Conservation (phyloP, 1,140 invertebrate genomes). For the Scaptodrosophila lebanonensis region DNA sequence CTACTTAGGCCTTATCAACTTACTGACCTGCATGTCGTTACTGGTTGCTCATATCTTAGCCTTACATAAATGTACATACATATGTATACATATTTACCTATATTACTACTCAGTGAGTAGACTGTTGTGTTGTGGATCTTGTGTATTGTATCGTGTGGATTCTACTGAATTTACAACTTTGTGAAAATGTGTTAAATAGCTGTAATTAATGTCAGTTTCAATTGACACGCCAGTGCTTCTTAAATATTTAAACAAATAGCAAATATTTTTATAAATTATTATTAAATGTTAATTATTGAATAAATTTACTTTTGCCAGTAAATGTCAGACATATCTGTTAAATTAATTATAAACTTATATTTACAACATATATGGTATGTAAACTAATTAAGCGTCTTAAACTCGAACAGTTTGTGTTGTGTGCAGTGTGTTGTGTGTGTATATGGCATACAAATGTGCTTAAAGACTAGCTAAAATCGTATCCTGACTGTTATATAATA, state of each 20-base stretch:
- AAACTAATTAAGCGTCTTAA: slow-evolving; percentile 50
- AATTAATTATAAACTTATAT: slow-evolving; percentile 8
- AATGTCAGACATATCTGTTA: slow-evolving; percentile 17
- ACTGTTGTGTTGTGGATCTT: too few relatives aligned
- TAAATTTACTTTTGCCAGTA: slow-evolving; percentile 40
- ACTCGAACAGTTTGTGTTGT: slow-evolving; percentile 49
- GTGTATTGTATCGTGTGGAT: slow-evolving; percentile 7
- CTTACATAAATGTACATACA: too few relatives aligned
- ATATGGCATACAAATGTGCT: slow-evolving; percentile 30
- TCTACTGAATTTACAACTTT: slow-evolving; percentile 10
- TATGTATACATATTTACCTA: too few relatives aligned
- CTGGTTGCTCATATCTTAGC: too few relatives aligned
- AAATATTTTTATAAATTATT: slow-evolving; percentile 19
- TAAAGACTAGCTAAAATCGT: slow-evolving; percentile 65
- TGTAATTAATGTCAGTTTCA: too few relatives aligned
- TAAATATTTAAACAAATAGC: too few relatives aligned
- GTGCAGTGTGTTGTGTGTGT: slow-evolving; percentile 22
- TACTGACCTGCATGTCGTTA: slow-evolving; percentile 25
- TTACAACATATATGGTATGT: background rate
- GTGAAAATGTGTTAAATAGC: too few relatives aligned
- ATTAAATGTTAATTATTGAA: slow-evolving; percentile 18
- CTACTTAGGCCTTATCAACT: slow-evolving; percentile 49
- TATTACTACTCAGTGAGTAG: too few relatives aligned
- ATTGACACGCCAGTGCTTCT: too few relatives aligned
- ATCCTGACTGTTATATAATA: slow-evolving; percentile 19